These are phyloP conservation scores for Heliothis subflexa DNA, from an alignment of 1,140 invertebrate genomes.

Conservation along the genomic window DNA sequence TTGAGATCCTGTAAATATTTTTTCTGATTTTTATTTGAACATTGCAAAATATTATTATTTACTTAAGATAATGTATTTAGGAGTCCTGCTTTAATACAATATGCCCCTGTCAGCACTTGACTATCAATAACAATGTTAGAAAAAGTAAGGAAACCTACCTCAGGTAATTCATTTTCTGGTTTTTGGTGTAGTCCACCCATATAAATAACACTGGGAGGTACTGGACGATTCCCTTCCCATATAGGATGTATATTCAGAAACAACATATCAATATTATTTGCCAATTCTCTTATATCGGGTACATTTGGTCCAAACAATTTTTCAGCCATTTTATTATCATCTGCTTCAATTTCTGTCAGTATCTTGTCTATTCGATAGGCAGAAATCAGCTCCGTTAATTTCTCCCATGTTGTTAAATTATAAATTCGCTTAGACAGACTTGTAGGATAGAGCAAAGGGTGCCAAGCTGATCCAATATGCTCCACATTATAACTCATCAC, in stretches of 20 bases:
- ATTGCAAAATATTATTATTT: not conserved
- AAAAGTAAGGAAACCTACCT: not conserved
- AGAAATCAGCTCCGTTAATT: slow-evolving; percentile 60
- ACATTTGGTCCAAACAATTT: slow-evolving; percentile 18
- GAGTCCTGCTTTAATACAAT: not conserved
- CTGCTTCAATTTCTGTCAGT: not conserved
- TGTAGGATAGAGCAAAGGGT: slow-evolving; percentile 81
- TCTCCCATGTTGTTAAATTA: slow-evolving; percentile 67
- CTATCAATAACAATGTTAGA: too few relatives aligned
- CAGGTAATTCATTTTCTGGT: slow-evolving; percentile 31
- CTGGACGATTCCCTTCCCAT: slow-evolving; percentile 35
- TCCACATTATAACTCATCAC: slow-evolving; percentile 52
- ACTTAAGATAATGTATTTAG: not conserved
- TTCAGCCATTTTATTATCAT: slow-evolving; percentile 19
- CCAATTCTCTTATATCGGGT: slow-evolving; percentile 71
- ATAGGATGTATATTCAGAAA: slow-evolving; percentile 63
- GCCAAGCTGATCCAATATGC: slow-evolving; percentile 75
- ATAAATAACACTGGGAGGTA: slow-evolving; percentile 35
- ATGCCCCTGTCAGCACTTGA: not conserved
- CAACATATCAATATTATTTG: slow-evolving; percentile 80
- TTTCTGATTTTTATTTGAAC: too few relatives aligned
- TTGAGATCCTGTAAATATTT: slow-evolving; percentile 52
- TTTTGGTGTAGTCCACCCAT: slow-evolving; percentile 32
- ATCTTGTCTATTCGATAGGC: slow-evolving; percentile 24
- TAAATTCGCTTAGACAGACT: slow-evolving; percentile 61